phyloP scores from a whole-genome alignment of 2,797 vertebrate species.

The Danio albolineatus region DNA sequence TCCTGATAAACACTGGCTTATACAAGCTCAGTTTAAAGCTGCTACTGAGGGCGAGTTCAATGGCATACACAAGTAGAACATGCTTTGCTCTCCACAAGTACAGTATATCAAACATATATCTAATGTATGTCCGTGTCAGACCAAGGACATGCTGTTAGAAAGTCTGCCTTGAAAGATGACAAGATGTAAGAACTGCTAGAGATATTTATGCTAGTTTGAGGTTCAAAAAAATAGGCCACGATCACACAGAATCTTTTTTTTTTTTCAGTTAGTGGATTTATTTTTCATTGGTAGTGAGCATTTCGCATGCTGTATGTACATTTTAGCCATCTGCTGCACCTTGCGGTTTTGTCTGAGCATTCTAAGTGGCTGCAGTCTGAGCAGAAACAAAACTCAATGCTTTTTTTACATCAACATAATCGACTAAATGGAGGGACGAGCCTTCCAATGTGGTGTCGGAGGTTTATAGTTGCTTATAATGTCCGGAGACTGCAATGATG shows the following conservation, averaged over 20 bases:
- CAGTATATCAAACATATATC: background rate
- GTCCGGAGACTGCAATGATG: too few relatives aligned
- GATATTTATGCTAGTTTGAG: conserved; percentile 26
- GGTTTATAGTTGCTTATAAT: background rate
- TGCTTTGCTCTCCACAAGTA: background rate
- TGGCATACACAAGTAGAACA: background rate
- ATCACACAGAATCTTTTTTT: background rate
- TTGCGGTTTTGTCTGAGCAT: background rate
- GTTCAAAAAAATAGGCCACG: background rate
- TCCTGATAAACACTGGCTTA: conserved; percentile 35
- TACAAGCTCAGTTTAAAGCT: background rate
- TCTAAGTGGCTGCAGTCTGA: background rate
- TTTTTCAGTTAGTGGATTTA: too few relatives aligned
- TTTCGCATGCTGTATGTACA: background rate
- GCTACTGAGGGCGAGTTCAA: conserved; percentile 4
- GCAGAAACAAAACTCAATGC: background rate
- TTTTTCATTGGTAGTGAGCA: background rate
- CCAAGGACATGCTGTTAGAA: background rate
- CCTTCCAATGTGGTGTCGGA: background rate
- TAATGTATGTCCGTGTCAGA: conserved; percentile 1
- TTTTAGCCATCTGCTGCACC: too few relatives aligned
- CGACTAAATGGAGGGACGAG: background rate
- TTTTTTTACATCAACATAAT: background rate
- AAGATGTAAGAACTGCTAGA: conserved; percentile 6
- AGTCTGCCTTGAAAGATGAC: background rate